Base-by-base conservation (phyloP, 2,888 invertebrate species). In the Deilephila elpenor region DNA sequence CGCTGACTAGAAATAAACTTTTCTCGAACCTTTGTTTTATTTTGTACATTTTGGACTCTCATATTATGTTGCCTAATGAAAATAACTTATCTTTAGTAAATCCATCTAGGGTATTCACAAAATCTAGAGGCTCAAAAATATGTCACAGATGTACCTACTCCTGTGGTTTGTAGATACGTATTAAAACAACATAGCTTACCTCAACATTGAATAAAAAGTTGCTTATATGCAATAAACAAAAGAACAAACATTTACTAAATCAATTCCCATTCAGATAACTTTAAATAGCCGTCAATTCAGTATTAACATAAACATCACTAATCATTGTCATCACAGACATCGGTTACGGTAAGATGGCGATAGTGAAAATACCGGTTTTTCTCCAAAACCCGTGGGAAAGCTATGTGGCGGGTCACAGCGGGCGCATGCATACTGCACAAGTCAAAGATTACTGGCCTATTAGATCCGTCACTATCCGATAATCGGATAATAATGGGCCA, bases 301-400 rank as follows among this genome's bases (percentile, higher is more conserved):
- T 5, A 25, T 67, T 5, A 17, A 5, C 17, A 25, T 11, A 67
- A 37, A 64, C 44, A 37, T 11, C 64, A 64, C 20, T 82, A 83
- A 85, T 80, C 79, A 80, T 77, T 83, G 81, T 85, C 85, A 86
- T 86, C 82, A 82, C 82, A 82, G 81, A 81, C 83, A 88, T 84
- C 84, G 87, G 88, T 88, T 85, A 85, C 86, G 85, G 88, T 88
- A 25, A 85, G 87, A 83, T 81, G 80, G 77, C 81, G 80, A 78
- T 82, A 76, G 72, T 82, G 79, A 83, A 64, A 84, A 83, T 83
- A 82, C 79, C 82, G 82, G 80, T 75, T 83, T 87, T 88, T 89
- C 88, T 84, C 86, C 87, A 87, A 88, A 82, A 82, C 78, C 84
- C 92, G 93, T 93, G 93, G 91, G 93, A 93, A 92, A 87, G 88